phyloP scores from a whole-genome alignment of 2,797 vertebrate genomes.

The Mormyrops boulengeri region DNA sequence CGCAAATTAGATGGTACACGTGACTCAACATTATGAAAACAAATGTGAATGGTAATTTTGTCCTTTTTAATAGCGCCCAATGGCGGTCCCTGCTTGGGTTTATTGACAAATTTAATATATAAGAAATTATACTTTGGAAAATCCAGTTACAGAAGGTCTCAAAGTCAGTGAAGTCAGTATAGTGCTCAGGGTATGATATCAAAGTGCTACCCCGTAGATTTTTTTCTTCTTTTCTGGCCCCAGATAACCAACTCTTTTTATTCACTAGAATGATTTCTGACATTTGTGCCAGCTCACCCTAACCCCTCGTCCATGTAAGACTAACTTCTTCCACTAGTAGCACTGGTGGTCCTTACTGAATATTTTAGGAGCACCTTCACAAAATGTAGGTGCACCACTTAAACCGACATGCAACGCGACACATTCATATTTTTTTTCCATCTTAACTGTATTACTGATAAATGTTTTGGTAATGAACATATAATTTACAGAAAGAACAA shows the following conservation, averaged over 20 bases:
- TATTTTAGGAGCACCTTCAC: neutral
- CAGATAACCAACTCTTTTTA: neutral
- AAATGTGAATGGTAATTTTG: neutral
- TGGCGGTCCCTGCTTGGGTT: neutral
- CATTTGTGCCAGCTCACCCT: neutral
- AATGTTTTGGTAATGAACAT: neutral
- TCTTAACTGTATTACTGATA: neutral
- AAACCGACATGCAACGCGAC: neutral
- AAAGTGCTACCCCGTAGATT: neutral
- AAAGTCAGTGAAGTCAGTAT: neutral
- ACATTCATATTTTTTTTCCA: neutral
- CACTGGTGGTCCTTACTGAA: neutral
- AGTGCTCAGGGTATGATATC: neutral
- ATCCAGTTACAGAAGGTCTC: neutral
- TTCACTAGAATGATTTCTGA: neutral
- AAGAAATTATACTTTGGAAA: neutral
- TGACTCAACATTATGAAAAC: neutral
- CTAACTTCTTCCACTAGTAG: neutral
- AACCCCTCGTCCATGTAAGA: neutral
- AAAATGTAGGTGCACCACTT: neutral
- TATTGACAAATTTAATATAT: neutral
- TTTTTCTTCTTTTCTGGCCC: neutral
- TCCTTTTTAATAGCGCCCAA: neutral
- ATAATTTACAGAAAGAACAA: neutral
- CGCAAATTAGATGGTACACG: neutral